phyloP scores from a whole-genome alignment of 2,113 vertebrate species.

The Sinosuthora webbiana region DNA sequence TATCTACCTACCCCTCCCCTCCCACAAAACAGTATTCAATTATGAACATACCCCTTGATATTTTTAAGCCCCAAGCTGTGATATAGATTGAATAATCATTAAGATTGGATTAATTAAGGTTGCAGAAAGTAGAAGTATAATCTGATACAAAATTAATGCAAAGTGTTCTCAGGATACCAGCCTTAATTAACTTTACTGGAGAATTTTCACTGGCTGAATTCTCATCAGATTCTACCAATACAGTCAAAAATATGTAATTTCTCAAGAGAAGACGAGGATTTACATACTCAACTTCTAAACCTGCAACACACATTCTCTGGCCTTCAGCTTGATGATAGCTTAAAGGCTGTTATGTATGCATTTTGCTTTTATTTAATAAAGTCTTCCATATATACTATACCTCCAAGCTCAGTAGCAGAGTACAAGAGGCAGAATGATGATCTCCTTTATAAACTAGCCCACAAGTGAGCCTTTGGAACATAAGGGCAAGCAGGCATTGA shows the following conservation, averaged over 20 bases:
- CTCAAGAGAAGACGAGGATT: constrained; percentile 9
- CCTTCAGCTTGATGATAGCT: not conserved
- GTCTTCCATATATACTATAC: not conserved
- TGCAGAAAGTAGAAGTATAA: not conserved
- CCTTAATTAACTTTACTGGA: constrained; percentile 43
- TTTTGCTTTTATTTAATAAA: not conserved
- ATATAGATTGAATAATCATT: not conserved
- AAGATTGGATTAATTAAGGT: constrained; percentile 47
- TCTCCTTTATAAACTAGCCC: not conserved
- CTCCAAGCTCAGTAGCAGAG: not conserved
- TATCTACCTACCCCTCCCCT: not conserved
- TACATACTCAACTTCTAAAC: not conserved
- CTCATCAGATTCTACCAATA: constrained; percentile 19
- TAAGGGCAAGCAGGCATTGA: not conserved
- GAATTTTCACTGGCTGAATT: constrained; percentile 1
- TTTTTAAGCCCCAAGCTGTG: not conserved
- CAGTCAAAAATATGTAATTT: not conserved
- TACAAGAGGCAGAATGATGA: not conserved
- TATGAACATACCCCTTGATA: not conserved
- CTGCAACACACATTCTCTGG: not conserved
- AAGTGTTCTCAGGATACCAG: constrained; percentile 6
- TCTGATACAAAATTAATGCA: constrained; percentile 50
- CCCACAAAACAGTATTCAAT: not conserved
- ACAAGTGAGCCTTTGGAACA: not conserved
- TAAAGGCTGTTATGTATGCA: not conserved